Percentiles rank a stretch among this genome's conserved stretches.
Evolutionary conservation across 2,888 invertebrate species (phyloP).

Genomic region (Protodeltote pygarga): DNA sequence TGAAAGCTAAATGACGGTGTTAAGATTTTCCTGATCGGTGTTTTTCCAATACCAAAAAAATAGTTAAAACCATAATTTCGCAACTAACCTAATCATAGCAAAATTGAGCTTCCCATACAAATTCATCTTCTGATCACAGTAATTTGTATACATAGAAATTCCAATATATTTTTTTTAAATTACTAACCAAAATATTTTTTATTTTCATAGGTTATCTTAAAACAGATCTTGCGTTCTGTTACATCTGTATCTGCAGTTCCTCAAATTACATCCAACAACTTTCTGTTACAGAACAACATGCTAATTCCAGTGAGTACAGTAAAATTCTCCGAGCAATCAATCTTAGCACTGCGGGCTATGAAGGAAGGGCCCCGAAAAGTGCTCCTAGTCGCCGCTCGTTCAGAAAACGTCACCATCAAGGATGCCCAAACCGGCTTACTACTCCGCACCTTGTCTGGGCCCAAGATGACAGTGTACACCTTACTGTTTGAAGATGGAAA

Average conservation of each 20-base stretch:
- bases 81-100: no score
- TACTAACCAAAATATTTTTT: no score
- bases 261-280: background rate
- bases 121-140: no score
- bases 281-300: constrained; percentile 82
- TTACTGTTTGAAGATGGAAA: constrained; percentile 89
- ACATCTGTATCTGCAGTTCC: background rate
- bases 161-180: no score
- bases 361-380: constrained; percentile 91
- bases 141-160: no score
- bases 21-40: no score
- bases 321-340: constrained; percentile 88
- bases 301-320: constrained; percentile 83
- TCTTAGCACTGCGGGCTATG: constrained; percentile 90
- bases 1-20: no score
- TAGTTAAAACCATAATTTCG: no score
- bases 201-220: no score
- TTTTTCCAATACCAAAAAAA: no score
- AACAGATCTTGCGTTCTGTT: no score
- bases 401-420: constrained; percentile 90
- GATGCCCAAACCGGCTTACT: constrained; percentile 91
- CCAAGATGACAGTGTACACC: constrained; percentile 89
- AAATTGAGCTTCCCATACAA: no score
- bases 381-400: constrained; percentile 90
- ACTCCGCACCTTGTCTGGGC: constrained; percentile 88